phyloP scores from a whole-genome alignment of 2,888 invertebrate genomes.

The Balanococcus diminutus region DNA sequence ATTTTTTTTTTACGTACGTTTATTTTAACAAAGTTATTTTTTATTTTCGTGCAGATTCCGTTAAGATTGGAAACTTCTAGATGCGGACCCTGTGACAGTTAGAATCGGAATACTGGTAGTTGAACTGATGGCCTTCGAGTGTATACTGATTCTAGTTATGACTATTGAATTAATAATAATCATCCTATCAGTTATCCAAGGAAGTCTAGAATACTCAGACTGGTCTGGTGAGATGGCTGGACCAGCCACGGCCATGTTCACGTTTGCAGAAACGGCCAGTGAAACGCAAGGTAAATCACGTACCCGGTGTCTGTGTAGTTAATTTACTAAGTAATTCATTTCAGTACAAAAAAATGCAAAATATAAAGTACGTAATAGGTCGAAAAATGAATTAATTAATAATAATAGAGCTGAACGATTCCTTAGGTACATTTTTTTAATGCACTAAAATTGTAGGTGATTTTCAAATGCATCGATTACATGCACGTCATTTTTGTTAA shows the following conservation, averaged over 20 bases:
- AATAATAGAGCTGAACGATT: background rate
- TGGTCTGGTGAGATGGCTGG: constrained; percentile 48
- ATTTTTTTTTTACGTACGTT: no score
- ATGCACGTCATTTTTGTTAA: no score
- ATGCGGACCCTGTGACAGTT: background rate
- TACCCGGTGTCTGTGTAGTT: background rate
- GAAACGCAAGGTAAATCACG: constrained; percentile 9
- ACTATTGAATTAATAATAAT: constrained; percentile 46
- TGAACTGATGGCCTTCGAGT: constrained; percentile 50
- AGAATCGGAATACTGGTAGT: background rate
- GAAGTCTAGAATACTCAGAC: constrained; percentile 47
- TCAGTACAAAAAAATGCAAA: no score
- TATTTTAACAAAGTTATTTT: background rate
- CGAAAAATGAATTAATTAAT: background rate
- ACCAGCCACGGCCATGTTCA: constrained; percentile 49
- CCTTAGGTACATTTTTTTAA: no score
- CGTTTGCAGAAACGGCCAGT: constrained; percentile 44
- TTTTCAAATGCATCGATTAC: background rate
- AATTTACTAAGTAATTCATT: no score
- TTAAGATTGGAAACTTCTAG: background rate
- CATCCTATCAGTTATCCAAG: constrained; percentile 49
- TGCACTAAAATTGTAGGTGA: no score
- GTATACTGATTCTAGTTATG: constrained; percentile 48
- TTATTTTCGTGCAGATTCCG: background rate
- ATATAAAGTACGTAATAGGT: background rate